phyloP scores from a whole-genome alignment of 2,888 invertebrate species.

The Agapetus fuscipes region DNA sequence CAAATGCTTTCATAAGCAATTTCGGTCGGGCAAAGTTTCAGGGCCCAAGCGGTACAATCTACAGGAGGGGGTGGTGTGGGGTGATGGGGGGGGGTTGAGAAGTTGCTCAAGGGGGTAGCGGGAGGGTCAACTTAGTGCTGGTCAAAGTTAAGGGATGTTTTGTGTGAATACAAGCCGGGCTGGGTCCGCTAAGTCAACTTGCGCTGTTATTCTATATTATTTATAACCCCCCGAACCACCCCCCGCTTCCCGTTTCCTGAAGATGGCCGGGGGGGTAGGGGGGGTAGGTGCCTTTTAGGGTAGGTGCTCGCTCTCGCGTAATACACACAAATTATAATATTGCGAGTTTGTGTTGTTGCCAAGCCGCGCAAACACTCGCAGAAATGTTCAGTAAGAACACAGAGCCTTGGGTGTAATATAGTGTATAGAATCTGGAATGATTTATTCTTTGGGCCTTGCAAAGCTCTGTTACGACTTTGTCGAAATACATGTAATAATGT shows the following conservation, averaged over 20 bases:
- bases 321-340: too few relatives aligned
- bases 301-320: too few relatives aligned
- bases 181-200: conserved; percentile 10
- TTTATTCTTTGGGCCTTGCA: neutral
- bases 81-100: conserved; percentile 13
- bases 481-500: too few relatives aligned
- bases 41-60: neutral
- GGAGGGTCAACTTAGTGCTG: conserved; percentile 15
- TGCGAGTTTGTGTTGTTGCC: too few relatives aligned
- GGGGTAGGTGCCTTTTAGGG: too few relatives aligned
- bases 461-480: too few relatives aligned
- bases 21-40: conserved; percentile 18
- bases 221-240: too few relatives aligned
- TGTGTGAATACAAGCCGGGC: conserved; percentile 7
- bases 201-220: conserved; percentile 7
- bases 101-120: conserved; percentile 12
- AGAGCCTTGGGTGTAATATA: neutral
- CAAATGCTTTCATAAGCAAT: conserved; percentile 22
- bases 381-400: too few relatives aligned
- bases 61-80: neutral
- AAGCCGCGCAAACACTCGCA: too few relatives aligned
- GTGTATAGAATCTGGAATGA: neutral
- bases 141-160: conserved; percentile 15
- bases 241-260: conserved; percentile 5
- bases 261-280: neutral